phyloP scores from a whole-genome alignment of 1,140 invertebrate genomes.

The Neodiprion lecontei region DNA sequence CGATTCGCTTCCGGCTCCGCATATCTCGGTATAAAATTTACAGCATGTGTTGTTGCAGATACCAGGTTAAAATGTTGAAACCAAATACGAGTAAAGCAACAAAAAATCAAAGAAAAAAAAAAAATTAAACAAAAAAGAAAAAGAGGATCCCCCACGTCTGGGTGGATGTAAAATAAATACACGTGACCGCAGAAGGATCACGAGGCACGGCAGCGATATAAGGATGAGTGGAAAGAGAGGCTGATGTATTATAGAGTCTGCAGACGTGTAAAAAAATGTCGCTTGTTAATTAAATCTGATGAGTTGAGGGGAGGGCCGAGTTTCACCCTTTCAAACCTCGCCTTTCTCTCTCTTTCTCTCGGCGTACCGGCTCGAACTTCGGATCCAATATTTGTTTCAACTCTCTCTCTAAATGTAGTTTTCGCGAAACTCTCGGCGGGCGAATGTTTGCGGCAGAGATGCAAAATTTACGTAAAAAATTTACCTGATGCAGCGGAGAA shows the following conservation, averaged over 20 bases:
- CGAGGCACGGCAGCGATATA: not conserved
- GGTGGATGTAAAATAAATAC: constrained; percentile 8
- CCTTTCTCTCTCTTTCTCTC: not conserved
- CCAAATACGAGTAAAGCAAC: no score
- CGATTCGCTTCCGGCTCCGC: no score
- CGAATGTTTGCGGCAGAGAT: no score
- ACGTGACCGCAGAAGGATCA: not conserved
- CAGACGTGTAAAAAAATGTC: constrained; percentile 47
- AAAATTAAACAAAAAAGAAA: not conserved
- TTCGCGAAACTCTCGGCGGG: no score
- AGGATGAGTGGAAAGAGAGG: not conserved
- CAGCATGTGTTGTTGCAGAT: no score
- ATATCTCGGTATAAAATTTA: no score
- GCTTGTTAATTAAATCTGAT: constrained; percentile 52
- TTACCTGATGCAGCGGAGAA: no score
- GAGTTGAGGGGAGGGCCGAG: constrained; percentile 26
- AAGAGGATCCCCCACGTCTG: not conserved
- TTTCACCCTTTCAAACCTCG: not conserved
- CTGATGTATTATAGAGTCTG: constrained; percentile 11
- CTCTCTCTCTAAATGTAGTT: no score
- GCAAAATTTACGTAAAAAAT: no score
- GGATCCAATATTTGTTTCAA: no score
- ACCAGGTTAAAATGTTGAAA: no score
- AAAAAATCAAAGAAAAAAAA: not conserved
- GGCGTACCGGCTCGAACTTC: no score